Percentiles rank a stretch among this genome's conserved stretches.
phyloP scores from a whole-genome alignment of 2,113 vertebrate species.

The Neolamprologus hecqui region DNA sequence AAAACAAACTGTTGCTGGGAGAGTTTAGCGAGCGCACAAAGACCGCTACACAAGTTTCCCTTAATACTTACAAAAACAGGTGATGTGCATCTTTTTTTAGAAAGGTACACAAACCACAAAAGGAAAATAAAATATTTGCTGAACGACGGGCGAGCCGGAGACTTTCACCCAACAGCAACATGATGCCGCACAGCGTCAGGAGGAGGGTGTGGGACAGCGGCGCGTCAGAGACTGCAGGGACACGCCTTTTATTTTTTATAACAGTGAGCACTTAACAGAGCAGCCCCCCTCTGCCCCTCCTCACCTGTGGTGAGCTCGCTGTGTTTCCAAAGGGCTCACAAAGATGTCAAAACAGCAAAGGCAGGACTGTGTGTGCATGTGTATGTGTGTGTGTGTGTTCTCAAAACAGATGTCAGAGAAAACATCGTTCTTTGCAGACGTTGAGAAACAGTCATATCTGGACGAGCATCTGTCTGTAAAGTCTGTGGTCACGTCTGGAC shows the following conservation, averaged over 20 bases:
- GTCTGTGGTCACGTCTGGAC: slow-evolving; percentile 42
- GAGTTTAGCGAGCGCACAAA: not conserved
- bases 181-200: slow-evolving; percentile 20
- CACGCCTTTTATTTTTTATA: slow-evolving; percentile 58
- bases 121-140: slow-evolving; percentile 74
- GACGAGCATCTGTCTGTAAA: not conserved
- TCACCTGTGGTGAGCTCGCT: slow-evolving; percentile 2
- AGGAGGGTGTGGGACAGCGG: slow-evolving; percentile 30
- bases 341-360: not conserved
- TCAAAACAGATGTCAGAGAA: not conserved
- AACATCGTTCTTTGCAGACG: not conserved
- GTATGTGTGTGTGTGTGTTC: not conserved
- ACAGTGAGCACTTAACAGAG: not conserved
- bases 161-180: slow-evolving; percentile 41
- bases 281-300: not conserved
- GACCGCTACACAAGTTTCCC: slow-evolving; percentile 29
- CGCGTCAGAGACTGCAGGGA: slow-evolving; percentile 57
- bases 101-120: slow-evolving; percentile 63
- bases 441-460: slow-evolving; percentile 6
- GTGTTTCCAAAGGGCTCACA: not conserved
- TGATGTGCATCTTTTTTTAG: slow-evolving; percentile 45
- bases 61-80: slow-evolving; percentile 27
- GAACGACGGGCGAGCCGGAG: slow-evolving; percentile 36
- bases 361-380: fast-evolving
- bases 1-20: not conserved